Percentiles rank a stretch among this genome's conserved stretches.
Conservation (phyloP, 2,113 vertebrate genomes). For the Hemiprocne comata region DNA sequence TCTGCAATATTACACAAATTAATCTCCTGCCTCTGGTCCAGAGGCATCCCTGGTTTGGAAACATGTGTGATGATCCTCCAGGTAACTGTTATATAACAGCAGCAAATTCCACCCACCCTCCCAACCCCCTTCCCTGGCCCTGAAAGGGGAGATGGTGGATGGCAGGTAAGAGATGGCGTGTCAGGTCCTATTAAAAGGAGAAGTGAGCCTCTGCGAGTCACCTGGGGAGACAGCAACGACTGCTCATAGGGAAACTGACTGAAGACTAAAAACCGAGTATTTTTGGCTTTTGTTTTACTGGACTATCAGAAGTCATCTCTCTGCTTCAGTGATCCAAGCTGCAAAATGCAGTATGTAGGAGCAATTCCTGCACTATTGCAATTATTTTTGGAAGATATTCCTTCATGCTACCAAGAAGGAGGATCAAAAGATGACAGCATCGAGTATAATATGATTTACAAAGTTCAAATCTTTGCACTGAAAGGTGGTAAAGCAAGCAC, state of each 20-base stretch:
- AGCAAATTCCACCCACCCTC: background rate
- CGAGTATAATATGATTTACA: background rate
- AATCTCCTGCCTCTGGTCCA: background rate
- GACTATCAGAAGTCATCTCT: background rate
- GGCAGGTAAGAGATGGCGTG: constrained; percentile 45
- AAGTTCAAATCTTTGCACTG: constrained; percentile 52
- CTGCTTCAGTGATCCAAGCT: constrained; percentile 3
- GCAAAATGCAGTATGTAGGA: background rate
- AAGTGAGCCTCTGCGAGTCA: background rate
- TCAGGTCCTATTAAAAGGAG: constrained; percentile 28
- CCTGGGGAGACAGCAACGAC: background rate
- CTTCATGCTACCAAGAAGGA: background rate
- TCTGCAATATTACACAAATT: background rate
- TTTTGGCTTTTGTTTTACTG: constrained; percentile 31
- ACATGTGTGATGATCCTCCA: constrained; percentile 28
- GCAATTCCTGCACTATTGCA: background rate
- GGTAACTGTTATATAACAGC: constrained; percentile 75
- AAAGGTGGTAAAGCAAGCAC: constrained; percentile 12
- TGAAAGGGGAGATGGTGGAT: constrained; percentile 21
- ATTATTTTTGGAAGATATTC: background rate
- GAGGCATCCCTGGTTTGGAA: constrained; percentile 53
- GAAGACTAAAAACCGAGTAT: background rate
- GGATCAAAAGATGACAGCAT: background rate
- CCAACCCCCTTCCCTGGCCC: background rate
- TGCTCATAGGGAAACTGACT: background rate